Conservation (phyloP, 1,140 invertebrate species). For the Telenomus remus region DNA sequence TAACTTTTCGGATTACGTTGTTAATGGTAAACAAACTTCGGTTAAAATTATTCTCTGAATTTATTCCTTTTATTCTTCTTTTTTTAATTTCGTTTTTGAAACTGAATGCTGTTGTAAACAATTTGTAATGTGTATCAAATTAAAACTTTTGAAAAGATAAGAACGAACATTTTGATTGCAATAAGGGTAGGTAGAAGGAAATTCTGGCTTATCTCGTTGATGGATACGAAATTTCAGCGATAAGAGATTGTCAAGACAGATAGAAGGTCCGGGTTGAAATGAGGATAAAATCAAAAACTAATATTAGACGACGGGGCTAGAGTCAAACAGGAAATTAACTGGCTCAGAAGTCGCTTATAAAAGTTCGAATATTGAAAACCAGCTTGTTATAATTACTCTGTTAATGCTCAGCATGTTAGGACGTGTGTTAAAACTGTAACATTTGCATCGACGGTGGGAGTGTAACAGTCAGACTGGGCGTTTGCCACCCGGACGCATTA, state of each 20-base stretch:
- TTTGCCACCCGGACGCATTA: slow-evolving; percentile 44
- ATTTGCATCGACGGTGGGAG: slow-evolving; percentile 39
- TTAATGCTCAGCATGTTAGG: slow-evolving; percentile 9
- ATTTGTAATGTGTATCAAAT: too few species aligned
- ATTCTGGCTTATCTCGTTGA: slow-evolving; percentile 17
- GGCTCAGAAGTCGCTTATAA: slow-evolving; percentile 10
- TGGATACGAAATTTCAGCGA: slow-evolving; percentile 16
- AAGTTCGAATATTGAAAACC: slow-evolving; percentile 27
- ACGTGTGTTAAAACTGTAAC: slow-evolving; percentile 27
- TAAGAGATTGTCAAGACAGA: slow-evolving; percentile 14
- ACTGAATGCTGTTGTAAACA: too few species aligned
- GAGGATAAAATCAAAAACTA: slow-evolving; percentile 51
- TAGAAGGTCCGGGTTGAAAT: slow-evolving; percentile 15
- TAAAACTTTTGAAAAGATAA: too few species aligned
- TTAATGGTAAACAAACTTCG: slow-evolving; percentile 18
- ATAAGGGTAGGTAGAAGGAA: slow-evolving; percentile 7
- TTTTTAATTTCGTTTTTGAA: too few species aligned
- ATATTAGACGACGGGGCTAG: slow-evolving; percentile 40
- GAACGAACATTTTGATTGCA: too few species aligned
- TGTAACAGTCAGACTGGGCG: slow-evolving; percentile 33
- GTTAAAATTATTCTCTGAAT: too few species aligned
- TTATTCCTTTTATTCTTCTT: too few species aligned
- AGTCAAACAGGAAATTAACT: slow-evolving; percentile 39
- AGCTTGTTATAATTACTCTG: slow-evolving; percentile 24
- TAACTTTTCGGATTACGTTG: slow-evolving; percentile 53